Conservation (phyloP, 2,797 vertebrate genomes). For the Buceros bicornis region DNA sequence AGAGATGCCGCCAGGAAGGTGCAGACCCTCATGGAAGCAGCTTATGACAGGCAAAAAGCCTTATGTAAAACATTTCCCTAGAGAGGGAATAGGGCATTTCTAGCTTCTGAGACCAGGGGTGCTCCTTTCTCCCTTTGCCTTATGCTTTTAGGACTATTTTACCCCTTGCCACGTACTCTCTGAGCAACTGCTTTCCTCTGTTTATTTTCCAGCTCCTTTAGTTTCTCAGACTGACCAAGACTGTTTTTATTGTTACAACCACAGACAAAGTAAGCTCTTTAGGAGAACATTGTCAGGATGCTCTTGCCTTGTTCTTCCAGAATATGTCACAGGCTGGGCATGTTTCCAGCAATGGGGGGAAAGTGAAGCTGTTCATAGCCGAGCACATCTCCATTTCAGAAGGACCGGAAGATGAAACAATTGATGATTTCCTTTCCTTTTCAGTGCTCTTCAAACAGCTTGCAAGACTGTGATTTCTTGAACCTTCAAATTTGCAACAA, state of each 20-base stretch:
- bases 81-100: neutral
- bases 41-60: neutral
- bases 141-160: neutral
- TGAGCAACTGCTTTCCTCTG: neutral
- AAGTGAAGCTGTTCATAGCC: neutral
- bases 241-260: neutral
- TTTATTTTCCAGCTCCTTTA: neutral
- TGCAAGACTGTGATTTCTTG: neutral
- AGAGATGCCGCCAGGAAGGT: neutral
- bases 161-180: neutral
- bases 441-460: conserved; percentile 32
- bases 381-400: conserved; percentile 47
- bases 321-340: neutral
- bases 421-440: conserved; percentile 6
- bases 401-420: conserved; percentile 39
- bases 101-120: neutral
- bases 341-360: neutral
- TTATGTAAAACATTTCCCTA: accelerated
- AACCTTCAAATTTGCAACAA: neutral
- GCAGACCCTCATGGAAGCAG: neutral
- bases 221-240: neutral
- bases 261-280: neutral
- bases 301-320: neutral
- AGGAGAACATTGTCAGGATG: neutral
- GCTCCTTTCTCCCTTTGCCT: neutral